Conservation (phyloP, 2,888 invertebrate genomes). For the Tubulanus polymorphus region DNA sequence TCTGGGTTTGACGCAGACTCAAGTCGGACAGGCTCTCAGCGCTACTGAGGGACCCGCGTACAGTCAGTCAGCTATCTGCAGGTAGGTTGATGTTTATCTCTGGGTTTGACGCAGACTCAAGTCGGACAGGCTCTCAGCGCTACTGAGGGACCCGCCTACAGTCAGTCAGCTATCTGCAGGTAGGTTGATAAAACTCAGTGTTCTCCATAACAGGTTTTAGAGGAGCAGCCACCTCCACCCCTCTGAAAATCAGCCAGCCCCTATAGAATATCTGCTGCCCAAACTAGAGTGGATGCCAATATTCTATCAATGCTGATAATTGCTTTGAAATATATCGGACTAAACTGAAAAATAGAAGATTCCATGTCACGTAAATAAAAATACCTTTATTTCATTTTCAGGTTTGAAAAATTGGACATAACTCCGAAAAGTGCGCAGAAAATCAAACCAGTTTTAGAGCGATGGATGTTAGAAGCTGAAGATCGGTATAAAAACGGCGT, state of each 20-base stretch:
- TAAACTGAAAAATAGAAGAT: too few species aligned
- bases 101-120: conserved; percentile 94
- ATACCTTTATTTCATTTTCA: too few species aligned
- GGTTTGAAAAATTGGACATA: conserved; percentile 98
- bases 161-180: conserved; percentile 99
- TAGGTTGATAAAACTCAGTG: conserved; percentile 57
- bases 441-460: conserved; percentile 96
- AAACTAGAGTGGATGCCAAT: too few species aligned
- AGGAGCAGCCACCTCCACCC: too few species aligned
- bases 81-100: conserved; percentile 62
- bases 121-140: conserved; percentile 81
- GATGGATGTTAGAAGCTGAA: conserved; percentile 99
- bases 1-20: conserved; percentile 91
- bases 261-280: too few species aligned
- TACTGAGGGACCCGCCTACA: conserved; percentile 96
- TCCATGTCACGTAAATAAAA: too few species aligned
- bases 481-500: conserved; percentile 74
- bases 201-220: too few species aligned
- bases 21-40: conserved; percentile 80
- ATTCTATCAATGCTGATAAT: too few species aligned
- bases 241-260: too few species aligned
- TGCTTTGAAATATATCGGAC: too few species aligned
- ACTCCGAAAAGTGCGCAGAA: conserved; percentile 99
- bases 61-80: conserved; percentile 98
- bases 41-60: conserved; percentile 97